Percentiles rank a stretch among this genome's conserved stretches.
Evolutionary conservation across 2,888 invertebrate species (phyloP).

Genomic region (Megaustenia siamemsis): DNA sequence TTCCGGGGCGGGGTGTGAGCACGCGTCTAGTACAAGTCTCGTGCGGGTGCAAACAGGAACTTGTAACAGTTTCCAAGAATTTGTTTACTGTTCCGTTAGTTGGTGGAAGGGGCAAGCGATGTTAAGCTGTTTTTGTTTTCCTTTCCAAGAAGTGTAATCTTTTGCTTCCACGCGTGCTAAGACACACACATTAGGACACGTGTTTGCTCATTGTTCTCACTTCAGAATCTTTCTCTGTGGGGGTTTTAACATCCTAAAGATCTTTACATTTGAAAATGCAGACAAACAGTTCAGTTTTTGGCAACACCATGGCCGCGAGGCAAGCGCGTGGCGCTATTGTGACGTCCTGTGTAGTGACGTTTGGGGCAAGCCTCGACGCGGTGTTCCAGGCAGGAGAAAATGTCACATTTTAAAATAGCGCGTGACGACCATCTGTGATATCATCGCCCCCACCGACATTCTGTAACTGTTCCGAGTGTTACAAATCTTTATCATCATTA

Average conservation of each 20-base stretch:
- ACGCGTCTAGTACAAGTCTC: background rate
- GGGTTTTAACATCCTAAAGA: background rate
- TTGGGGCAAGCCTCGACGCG: background rate
- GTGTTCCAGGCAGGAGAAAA: background rate
- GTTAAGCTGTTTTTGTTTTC: conserved; percentile 5
- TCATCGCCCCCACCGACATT: background rate
- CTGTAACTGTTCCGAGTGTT: background rate
- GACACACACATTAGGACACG: conserved; percentile 11
- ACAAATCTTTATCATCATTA: too few relatives aligned
- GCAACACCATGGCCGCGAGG: background rate
- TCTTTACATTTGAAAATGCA: background rate
- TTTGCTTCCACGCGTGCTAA: background rate
- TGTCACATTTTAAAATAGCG: background rate
- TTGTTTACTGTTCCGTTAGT: conserved; percentile 12
- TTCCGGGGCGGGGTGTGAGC: background rate
- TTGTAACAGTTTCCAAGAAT: conserved; percentile 33
- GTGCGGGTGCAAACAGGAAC: background rate
- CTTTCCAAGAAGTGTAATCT: conserved; percentile 13
- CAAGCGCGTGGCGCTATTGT: background rate
- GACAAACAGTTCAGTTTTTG: conserved; percentile 18
- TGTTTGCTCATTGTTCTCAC: background rate
- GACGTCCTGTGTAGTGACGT: conserved; percentile 35
- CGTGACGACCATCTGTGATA: conserved; percentile 42
- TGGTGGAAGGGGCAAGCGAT: background rate
- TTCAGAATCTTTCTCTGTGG: background rate